These are phyloP conservation scores for Ceyx melanurus DNA, from an alignment of 2,113 vertebrate genomes.

Conservation along the genomic window DNA sequence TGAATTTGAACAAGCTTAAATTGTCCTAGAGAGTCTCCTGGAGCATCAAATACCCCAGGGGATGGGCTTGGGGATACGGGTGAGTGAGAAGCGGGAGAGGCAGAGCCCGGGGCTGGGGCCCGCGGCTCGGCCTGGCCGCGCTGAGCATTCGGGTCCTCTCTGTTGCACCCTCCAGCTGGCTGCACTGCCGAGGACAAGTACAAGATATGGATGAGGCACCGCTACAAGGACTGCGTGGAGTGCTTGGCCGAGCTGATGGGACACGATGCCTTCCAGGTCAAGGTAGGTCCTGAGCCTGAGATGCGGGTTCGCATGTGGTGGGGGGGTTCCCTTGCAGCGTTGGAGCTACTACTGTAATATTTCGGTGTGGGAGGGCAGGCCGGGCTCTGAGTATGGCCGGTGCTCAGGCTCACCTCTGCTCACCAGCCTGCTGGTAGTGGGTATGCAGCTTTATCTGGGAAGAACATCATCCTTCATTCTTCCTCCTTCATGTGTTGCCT, in stretches of 20 bases:
- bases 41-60: too few species aligned
- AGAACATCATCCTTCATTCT: fast-evolving
- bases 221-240: conserved; percentile 84
- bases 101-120: neutral
- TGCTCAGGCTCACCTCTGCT: neutral
- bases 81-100: neutral
- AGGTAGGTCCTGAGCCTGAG: conserved; percentile 70
- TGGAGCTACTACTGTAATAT: fast-evolving
- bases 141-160: fast-evolving
- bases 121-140: neutral
- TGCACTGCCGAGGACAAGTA: conserved; percentile 83
- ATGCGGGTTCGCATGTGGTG: fast-evolving
- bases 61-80: too few species aligned
- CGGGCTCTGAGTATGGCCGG: fast-evolving
- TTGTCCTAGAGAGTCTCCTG: too few species aligned
- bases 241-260: conserved; percentile 79
- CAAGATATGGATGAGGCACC: conserved; percentile 88
- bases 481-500: neutral
- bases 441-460: fast-evolving
- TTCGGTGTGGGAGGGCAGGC: neutral
- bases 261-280: conserved; percentile 76
- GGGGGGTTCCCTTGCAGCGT: neutral
- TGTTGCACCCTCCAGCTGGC: conserved; percentile 29
- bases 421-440: fast-evolving
- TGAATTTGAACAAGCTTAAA: too few species aligned